Evolutionary conservation across 2,113 vertebrate species (phyloP).

Genomic region (Scartelaos histophorus): DNA sequence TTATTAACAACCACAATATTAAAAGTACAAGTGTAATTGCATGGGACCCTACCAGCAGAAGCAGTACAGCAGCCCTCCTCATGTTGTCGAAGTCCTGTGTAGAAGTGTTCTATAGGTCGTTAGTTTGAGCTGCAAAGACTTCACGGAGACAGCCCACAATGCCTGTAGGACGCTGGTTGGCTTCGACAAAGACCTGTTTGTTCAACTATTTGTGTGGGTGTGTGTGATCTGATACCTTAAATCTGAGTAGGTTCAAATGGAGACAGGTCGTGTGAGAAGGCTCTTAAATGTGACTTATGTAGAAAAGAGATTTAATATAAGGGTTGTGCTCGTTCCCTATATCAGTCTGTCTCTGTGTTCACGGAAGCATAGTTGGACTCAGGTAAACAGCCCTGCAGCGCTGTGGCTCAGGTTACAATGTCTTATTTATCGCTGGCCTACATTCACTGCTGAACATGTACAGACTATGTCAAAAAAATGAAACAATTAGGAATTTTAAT

Average conservation of each 20-base stretch:
- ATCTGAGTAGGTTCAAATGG: not conserved
- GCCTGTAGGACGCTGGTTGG: conserved; percentile 36
- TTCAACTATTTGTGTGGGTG: not conserved
- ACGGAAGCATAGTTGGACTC: not conserved
- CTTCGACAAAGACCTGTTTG: conserved; percentile 12
- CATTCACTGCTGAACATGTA: not conserved
- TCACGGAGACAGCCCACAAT: conserved; percentile 39
- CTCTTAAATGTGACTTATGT: not conserved
- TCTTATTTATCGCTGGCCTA: conserved; percentile 24
- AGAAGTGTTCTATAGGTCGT: conserved; percentile 3
- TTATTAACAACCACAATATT: not conserved
- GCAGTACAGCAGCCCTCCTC: conserved; percentile 28
- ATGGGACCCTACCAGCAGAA: conserved; percentile 60
- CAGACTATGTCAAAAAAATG: not conserved
- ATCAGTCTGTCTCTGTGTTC: not conserved
- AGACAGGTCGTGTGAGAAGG: not conserved
- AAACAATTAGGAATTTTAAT: too few relatives aligned
- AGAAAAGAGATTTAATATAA: not conserved
- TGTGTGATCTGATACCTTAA: not conserved
- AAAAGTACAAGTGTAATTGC: not conserved
- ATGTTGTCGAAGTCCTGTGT: conserved; percentile 35
- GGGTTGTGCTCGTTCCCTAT: not conserved
- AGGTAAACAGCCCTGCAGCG: conserved; percentile 18
- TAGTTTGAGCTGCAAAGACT: not conserved
- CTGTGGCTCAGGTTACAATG: conserved; percentile 42